A percentile compares a stretch with the other conserved stretches of the same genome.
These are phyloP conservation scores for Catalaphyllia jardinei DNA, from an alignment of 64 coral and sea anemone genomes.

Conservation along the genomic window DNA sequence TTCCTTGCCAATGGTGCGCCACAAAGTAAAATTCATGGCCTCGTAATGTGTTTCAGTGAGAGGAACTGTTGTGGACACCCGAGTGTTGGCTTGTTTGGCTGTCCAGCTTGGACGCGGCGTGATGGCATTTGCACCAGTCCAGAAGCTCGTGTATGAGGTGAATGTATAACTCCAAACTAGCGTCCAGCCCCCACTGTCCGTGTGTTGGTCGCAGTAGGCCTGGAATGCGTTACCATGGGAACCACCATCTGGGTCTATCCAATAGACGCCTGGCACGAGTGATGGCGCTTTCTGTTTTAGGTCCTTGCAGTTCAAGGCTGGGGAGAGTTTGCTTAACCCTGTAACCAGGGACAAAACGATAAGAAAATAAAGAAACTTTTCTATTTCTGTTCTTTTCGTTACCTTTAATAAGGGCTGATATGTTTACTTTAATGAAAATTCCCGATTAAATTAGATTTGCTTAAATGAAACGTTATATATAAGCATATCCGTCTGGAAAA, in stretches of 20 bases:
- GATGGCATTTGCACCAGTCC: conserved; percentile 2
- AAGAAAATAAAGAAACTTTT: neutral
- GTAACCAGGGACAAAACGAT: neutral
- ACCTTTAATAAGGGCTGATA: neutral
- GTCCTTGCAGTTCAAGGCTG: conserved; percentile 7
- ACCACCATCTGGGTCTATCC: conserved; percentile 32
- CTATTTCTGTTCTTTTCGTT: neutral
- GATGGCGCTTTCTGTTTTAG: neutral
- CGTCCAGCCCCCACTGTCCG: conserved; percentile 29
- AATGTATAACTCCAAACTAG: conserved; percentile 35
- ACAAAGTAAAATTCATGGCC: conserved; percentile 15
- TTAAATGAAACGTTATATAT: too few species aligned
- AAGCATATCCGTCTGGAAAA: too few species aligned
- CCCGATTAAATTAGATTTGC: too few species aligned
- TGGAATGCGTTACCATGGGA: conserved; percentile 15
- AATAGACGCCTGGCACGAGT: conserved; percentile 1
- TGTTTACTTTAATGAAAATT: too few species aligned
- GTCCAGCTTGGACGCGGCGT: conserved; percentile 31
- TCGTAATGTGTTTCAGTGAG: conserved; percentile 38
- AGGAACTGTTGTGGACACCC: conserved; percentile 41
- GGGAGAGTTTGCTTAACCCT: neutral
- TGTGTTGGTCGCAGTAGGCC: conserved; percentile 30
- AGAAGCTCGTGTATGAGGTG: neutral
- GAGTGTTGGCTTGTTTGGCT: neutral
- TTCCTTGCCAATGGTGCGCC: conserved; percentile 29